These are phyloP conservation scores for Hermodice carunculata DNA, from an alignment of 2,888 invertebrate species.

Conservation along the genomic window DNA sequence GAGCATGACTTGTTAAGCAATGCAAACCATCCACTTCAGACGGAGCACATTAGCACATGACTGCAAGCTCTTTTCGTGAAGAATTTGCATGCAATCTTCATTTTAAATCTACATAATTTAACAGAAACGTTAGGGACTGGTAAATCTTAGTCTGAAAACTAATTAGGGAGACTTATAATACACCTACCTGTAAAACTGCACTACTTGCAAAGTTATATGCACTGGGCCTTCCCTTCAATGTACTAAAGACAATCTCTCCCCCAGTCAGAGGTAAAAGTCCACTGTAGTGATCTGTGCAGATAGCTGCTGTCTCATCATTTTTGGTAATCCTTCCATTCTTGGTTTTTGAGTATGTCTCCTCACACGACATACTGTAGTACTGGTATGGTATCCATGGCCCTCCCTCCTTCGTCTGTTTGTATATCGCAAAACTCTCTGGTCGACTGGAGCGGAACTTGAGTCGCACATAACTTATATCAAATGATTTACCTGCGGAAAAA, in stretches of 20 bases:
- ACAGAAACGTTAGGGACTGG: too few relatives aligned
- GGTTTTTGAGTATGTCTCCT: constrained; percentile 80
- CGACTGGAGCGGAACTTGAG: constrained; percentile 94
- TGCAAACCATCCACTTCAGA: too few relatives aligned
- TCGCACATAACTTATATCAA: constrained; percentile 96
- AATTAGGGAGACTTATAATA: too few relatives aligned
- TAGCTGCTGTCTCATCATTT: constrained; percentile 88
- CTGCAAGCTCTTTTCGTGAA: too few relatives aligned
- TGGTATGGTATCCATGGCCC: constrained; percentile 77
- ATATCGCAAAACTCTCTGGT: constrained; percentile 91
- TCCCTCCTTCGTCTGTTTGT: constrained; percentile 20
- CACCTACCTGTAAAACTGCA: constrained; percentile 85
- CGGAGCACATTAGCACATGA: too few relatives aligned
- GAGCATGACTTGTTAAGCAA: too few relatives aligned
- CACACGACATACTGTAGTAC: constrained; percentile 86
- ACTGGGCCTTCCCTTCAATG: constrained; percentile 93
- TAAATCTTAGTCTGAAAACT: too few relatives aligned
- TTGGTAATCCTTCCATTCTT: constrained; percentile 74
- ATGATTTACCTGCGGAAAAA: constrained; percentile 91
- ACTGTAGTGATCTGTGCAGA: constrained; percentile 98
- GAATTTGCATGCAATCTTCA: too few relatives aligned
- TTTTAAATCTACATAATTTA: too few relatives aligned
- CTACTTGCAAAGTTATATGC: constrained; percentile 93
- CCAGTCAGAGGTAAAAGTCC: constrained; percentile 96
- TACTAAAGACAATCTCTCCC: constrained; percentile 87